phyloP scores from a whole-genome alignment of 1,140 invertebrate genomes.

The Drosophila navojoa region DNA sequence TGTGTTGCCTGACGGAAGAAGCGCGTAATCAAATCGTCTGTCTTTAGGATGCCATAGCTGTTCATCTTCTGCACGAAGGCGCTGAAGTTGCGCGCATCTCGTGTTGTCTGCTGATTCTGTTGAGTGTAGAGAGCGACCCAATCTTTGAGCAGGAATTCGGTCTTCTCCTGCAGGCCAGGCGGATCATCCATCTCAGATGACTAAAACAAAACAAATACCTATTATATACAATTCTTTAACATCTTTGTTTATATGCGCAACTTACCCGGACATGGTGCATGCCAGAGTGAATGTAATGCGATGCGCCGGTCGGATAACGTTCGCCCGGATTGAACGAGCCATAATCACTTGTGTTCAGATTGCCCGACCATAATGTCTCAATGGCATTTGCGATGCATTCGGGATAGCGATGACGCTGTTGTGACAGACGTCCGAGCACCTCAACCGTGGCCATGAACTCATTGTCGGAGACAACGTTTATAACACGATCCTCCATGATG shows the following conservation, averaged over 20 bases:
- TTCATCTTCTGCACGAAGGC: constrained; percentile 98
- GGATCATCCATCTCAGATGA: constrained; percentile 95
- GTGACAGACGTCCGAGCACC: constrained; percentile 89
- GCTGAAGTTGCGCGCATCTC: constrained; percentile 97
- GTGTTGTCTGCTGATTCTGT: constrained; percentile 87
- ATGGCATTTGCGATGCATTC: constrained; percentile 91
- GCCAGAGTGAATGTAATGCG: constrained; percentile 96
- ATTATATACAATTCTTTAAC: neutral
- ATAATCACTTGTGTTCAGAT: constrained; percentile 86
- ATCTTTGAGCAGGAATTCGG: constrained; percentile 95
- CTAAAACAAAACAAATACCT: constrained; percentile 46
- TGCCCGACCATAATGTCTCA: constrained; percentile 89
- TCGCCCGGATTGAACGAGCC: constrained; percentile 87
- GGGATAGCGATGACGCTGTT: constrained; percentile 90
- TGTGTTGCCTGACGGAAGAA: constrained; percentile 99
- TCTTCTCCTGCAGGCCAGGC: constrained; percentile 96
- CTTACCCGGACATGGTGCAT: constrained; percentile 90
- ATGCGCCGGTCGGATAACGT: constrained; percentile 89
- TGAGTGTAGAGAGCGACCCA: constrained; percentile 95
- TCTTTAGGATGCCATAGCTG: constrained; percentile 97
- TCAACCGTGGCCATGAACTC: constrained; percentile 95
- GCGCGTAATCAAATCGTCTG: constrained; percentile 97
- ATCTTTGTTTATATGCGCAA: constrained; percentile 1
- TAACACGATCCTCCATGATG: constrained; percentile 93
- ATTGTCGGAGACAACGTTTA: constrained; percentile 90